Evolutionary conservation across 2,113 vertebrate genomes (phyloP).

Genomic region (Butorides virescens): DNA sequence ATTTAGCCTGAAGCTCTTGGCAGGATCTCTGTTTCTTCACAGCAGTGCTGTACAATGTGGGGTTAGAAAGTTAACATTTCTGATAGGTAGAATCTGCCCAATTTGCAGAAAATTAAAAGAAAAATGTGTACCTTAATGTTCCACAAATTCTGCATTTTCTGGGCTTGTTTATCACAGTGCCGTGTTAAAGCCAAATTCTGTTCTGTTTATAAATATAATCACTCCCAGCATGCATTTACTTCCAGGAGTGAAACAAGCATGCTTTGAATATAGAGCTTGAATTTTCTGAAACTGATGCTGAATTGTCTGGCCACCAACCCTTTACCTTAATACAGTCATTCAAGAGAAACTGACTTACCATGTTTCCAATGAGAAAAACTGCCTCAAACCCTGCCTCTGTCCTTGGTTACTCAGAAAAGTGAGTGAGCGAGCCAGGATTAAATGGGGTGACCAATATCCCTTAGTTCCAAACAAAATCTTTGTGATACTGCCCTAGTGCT

Average conservation of each 20-base stretch:
- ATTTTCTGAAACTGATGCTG: background rate
- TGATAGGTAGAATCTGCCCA: background rate
- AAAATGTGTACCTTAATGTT: background rate
- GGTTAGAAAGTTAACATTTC: background rate
- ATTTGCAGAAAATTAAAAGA: background rate
- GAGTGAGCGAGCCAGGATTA: background rate
- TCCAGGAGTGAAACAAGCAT: background rate
- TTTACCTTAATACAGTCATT: background rate
- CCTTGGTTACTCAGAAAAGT: background rate
- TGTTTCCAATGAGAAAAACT: background rate
- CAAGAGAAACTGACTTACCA: background rate
- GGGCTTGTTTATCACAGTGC: background rate
- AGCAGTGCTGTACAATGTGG: background rate
- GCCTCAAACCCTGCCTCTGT: background rate
- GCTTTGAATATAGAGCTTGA: background rate
- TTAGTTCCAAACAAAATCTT: background rate
- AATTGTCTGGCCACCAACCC: background rate
- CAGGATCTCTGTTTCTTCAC: conserved; percentile 18
- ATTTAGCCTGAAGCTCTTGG: conserved; percentile 47
- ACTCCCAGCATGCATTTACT: background rate
- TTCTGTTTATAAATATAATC: background rate
- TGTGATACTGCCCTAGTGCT: background rate
- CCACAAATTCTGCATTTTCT: background rate
- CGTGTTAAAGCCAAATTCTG: background rate
- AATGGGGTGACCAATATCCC: background rate